A percentile compares a stretch with the other conserved stretches of the same genome.
These are phyloP conservation scores for Trissolcus brochymenae DNA, from an alignment of 2,888 invertebrate species.

Conservation along the genomic window DNA sequence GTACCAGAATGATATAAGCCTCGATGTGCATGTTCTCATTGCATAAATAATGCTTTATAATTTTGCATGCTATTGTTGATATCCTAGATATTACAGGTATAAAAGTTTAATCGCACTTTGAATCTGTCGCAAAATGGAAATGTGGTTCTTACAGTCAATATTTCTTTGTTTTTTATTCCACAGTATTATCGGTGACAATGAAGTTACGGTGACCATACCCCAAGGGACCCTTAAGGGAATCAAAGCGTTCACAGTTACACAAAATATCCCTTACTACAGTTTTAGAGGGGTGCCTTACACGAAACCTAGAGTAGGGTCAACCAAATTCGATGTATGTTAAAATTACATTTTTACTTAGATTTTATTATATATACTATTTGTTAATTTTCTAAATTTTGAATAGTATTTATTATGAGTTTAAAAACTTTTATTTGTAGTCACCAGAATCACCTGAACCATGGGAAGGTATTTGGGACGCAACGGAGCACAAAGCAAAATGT, in stretches of 20 bases:
- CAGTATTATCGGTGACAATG: slow-evolving; percentile 60
- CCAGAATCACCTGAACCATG: slow-evolving; percentile 67
- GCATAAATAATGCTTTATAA: slow-evolving; percentile 58
- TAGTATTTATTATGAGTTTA: neutral
- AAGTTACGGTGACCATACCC: slow-evolving; percentile 65
- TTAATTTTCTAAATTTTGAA: too few relatives aligned
- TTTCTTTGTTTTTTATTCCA: slow-evolving; percentile 54
- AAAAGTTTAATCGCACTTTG: slow-evolving; percentile 21
- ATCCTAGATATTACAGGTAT: slow-evolving; percentile 33
- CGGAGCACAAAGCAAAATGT: slow-evolving; percentile 64
- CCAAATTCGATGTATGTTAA: slow-evolving; percentile 70
- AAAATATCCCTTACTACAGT: slow-evolving; percentile 65
- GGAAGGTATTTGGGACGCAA: slow-evolving; percentile 70
- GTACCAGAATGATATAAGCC: slow-evolving; percentile 1
- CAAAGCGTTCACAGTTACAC: slow-evolving; percentile 62
- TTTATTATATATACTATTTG: too few relatives aligned
- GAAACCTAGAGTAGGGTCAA: slow-evolving; percentile 64
- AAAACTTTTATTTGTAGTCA: slow-evolving; percentile 16
- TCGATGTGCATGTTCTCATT: slow-evolving; percentile 34
- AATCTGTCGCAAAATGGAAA: slow-evolving; percentile 40
- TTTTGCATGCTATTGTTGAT: slow-evolving; percentile 22
- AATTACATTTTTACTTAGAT: too few relatives aligned
- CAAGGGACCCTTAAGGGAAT: slow-evolving; percentile 68
- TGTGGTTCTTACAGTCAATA: slow-evolving; percentile 62
- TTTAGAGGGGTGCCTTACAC: slow-evolving; percentile 72